Evolutionary conservation across 1,140 invertebrate genomes (phyloP).

Genomic region (Aporrectodea caliginosa): DNA sequence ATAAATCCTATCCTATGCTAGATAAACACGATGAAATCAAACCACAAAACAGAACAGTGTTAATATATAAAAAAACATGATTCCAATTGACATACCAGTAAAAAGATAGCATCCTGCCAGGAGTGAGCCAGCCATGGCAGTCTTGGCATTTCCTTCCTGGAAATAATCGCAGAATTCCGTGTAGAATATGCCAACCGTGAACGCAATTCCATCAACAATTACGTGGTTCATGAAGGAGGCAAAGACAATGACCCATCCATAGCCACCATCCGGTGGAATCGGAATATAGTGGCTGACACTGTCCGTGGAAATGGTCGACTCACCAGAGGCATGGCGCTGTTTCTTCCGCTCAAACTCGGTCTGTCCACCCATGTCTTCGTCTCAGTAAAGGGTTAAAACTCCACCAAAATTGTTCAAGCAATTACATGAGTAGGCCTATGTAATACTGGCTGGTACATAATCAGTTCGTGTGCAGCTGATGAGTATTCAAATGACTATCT

Average conservation of each 20-base stretch:
- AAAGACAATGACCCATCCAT: conserved; percentile 70
- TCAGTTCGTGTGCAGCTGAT: too few species aligned
- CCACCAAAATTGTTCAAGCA: too few species aligned
- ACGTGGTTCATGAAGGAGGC: conserved; percentile 84
- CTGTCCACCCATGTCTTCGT: not conserved
- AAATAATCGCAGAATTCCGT: conserved; percentile 82
- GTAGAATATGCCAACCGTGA: conserved; percentile 86
- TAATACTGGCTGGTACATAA: too few species aligned
- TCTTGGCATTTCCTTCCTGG: conserved; percentile 73
- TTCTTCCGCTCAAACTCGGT: conserved; percentile 31
- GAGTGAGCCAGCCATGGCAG: conserved; percentile 74
- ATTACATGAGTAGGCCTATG: too few species aligned
- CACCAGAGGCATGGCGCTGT: conserved; percentile 21
- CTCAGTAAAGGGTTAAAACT: too few species aligned
- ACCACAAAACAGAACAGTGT: too few species aligned
- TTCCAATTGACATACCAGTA: conserved; percentile 43
- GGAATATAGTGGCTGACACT: conserved; percentile 27
- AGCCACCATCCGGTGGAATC: conserved; percentile 74
- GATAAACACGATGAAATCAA: too few species aligned
- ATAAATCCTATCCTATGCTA: too few species aligned
- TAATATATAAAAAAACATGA: not conserved
- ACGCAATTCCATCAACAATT: conserved; percentile 90
- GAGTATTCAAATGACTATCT: too few species aligned
- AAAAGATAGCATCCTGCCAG: conserved; percentile 48
- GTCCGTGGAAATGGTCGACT: conserved; percentile 27